Evolutionary conservation across 2,113 vertebrate genomes (phyloP).

Genomic region (Semicossyphus pulcher): DNA sequence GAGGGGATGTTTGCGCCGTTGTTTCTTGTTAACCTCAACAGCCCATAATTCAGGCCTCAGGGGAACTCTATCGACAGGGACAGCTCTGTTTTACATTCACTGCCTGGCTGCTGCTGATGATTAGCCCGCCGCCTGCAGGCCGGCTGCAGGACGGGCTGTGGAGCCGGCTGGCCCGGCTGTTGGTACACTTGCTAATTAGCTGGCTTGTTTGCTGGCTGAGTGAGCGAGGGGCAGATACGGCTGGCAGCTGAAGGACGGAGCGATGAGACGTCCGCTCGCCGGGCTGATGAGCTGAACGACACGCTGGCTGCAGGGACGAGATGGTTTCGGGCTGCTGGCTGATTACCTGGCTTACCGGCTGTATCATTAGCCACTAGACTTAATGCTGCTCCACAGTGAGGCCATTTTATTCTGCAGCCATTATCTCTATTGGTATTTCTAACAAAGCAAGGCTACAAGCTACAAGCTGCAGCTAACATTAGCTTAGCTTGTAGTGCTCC

Average conservation of each 20-base stretch:
- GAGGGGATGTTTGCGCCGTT: slow-evolving; percentile 42
- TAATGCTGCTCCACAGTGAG: no score
- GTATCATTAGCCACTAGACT: not conserved
- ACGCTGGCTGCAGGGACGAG: not conserved
- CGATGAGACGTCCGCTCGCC: not conserved
- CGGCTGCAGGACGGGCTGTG: not conserved
- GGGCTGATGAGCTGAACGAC: not conserved
- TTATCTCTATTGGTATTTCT: no score
- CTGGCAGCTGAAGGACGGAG: slow-evolving; percentile 3
- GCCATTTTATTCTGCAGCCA: no score
- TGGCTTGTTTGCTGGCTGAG: slow-evolving; percentile 3
- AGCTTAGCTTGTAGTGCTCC: no score
- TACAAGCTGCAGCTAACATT: no score
- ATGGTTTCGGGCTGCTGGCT: not conserved
- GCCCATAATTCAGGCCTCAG: slow-evolving; percentile 59
- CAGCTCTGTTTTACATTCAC: slow-evolving; percentile 29
- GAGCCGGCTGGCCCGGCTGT: not conserved
- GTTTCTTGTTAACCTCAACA: slow-evolving; percentile 68
- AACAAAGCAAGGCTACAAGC: no score
- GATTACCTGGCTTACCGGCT: not conserved
- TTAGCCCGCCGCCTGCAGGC: slow-evolving; percentile 48
- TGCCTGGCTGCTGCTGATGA: slow-evolving; percentile 23
- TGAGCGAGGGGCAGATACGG: not conserved
- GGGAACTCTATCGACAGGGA: slow-evolving; percentile 25
- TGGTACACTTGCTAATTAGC: slow-evolving; percentile 29